These are phyloP conservation scores for Phrynocephalus forsythii DNA, from an alignment of 2,797 vertebrate genomes.

Conservation along the genomic window DNA sequence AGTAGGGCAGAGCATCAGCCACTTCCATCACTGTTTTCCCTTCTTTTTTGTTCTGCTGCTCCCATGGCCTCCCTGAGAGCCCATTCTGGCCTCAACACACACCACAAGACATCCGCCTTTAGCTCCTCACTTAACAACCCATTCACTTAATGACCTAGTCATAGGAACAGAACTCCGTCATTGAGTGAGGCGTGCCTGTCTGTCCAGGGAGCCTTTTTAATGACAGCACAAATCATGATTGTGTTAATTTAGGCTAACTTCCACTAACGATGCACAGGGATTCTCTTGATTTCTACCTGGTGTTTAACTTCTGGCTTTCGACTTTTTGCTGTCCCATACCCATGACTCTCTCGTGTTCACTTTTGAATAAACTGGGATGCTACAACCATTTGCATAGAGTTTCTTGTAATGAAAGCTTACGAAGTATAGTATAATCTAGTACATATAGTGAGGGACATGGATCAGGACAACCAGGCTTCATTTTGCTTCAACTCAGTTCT, in stretches of 20 bases:
- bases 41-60: too few relatives aligned
- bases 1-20: too few relatives aligned
- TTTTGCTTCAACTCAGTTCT: not conserved
- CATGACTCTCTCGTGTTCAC: not conserved
- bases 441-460: not conserved
- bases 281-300: conserved; percentile 28
- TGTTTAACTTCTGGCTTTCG: not conserved
- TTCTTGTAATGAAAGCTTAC: not conserved
- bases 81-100: too few relatives aligned
- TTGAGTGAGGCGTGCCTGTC: too few relatives aligned
- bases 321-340: not conserved
- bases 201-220: not conserved
- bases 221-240: not conserved
- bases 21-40: too few relatives aligned
- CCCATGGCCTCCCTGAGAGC: too few relatives aligned
- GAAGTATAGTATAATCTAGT: not conserved
- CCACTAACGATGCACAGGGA: not conserved
- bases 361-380: not conserved
- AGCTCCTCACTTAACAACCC: too few relatives aligned
- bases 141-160: too few relatives aligned
- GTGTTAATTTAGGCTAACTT: not conserved
- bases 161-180: too few relatives aligned
- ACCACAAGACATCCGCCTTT: too few relatives aligned
- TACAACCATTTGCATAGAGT: not conserved
- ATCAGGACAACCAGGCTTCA: not conserved